Evolutionary conservation across 2,113 vertebrate genomes (phyloP).

Genomic region (Scartelaos histophorus): DNA sequence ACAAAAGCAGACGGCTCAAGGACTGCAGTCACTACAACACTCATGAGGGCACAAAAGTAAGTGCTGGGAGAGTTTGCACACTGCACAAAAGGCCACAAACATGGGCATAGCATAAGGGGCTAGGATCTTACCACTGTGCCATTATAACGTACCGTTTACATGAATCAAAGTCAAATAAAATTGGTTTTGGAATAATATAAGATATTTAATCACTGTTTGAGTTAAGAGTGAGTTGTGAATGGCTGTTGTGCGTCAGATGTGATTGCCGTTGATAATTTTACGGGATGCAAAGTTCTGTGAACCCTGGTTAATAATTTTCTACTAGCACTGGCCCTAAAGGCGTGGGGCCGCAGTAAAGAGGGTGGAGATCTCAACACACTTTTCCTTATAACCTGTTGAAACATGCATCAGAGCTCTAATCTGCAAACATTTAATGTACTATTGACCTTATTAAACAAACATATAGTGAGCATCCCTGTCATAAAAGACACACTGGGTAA

Average conservation of each 20-base stretch:
- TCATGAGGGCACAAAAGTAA: too few species aligned
- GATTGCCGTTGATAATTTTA: slow-evolving; percentile 6
- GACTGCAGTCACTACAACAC: too few species aligned
- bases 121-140: too few species aligned
- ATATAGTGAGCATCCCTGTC: too few species aligned
- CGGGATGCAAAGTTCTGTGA: not conserved
- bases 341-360: slow-evolving; percentile 3
- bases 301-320: slow-evolving; percentile 52
- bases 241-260: not conserved
- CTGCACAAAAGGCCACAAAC: too few species aligned
- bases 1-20: too few species aligned
- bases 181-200: not conserved
- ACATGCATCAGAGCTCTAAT: slow-evolving; percentile 11
- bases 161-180: too few species aligned
- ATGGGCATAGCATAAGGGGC: too few species aligned
- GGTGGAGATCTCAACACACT: slow-evolving; percentile 28
- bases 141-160: too few species aligned
- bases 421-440: not conserved
- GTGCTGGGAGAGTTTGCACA: too few species aligned
- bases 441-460: not conserved
- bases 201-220: not conserved
- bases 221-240: not conserved
- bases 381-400: slow-evolving; percentile 42
- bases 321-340: slow-evolving; percentile 19
- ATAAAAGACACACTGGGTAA: not conserved